These are phyloP conservation scores for Leucania comma DNA, from an alignment of 2,888 invertebrate genomes.

Conservation along the genomic window DNA sequence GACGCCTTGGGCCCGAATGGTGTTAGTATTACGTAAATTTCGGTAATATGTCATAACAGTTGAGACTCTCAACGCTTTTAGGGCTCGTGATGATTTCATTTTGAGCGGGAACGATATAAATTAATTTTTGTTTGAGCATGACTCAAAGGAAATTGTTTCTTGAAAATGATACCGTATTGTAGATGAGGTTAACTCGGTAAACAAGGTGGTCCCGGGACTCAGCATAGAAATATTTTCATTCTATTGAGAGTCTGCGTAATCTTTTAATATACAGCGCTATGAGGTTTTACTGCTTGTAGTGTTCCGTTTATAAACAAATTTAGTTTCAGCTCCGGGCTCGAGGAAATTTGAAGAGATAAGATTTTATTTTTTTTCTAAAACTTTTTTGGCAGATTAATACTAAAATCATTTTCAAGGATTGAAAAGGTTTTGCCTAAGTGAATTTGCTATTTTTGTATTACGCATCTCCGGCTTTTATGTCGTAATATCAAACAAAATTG, in stretches of 20 bases:
- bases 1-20: constrained; percentile 80
- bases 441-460: neutral
- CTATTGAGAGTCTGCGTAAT: constrained; percentile 71
- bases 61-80: constrained; percentile 69
- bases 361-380: neutral
- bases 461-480: neutral
- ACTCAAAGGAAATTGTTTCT: constrained; percentile 80
- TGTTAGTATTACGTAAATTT: constrained; percentile 86
- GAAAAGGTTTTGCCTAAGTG: neutral
- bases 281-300: constrained; percentile 48
- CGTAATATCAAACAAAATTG: neutral
- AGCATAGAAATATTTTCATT: constrained; percentile 74
- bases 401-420: neutral
- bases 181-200: constrained; percentile 75
- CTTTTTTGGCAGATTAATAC: neutral
- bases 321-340: constrained; percentile 25
- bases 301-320: constrained; percentile 53
- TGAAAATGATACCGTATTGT: constrained; percentile 77
- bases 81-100: constrained; percentile 80
- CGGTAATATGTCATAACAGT: constrained; percentile 82
- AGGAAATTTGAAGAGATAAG: constrained; percentile 9
- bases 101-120: constrained; percentile 76
- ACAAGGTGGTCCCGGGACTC: constrained; percentile 68
- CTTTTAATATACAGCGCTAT: constrained; percentile 69
- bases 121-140: constrained; percentile 81